phyloP scores from a whole-genome alignment of 2,888 invertebrate genomes.

The Drosophila pseudotakahashii region DNA sequence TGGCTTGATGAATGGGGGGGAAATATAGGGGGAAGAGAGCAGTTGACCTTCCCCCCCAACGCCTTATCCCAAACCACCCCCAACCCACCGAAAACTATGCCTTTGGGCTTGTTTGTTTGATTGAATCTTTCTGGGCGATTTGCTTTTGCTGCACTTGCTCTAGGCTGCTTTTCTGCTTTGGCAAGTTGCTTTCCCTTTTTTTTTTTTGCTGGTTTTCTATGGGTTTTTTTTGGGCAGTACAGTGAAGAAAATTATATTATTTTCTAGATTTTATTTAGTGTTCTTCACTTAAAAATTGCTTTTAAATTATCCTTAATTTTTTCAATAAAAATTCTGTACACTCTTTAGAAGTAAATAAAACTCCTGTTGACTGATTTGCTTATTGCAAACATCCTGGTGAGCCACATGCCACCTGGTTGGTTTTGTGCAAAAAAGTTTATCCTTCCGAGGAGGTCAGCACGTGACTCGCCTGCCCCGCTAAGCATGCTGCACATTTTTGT shows the following conservation, averaged over 20 bases:
- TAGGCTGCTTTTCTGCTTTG: constrained; percentile 11
- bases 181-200: constrained; percentile 13
- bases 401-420: constrained; percentile 46
- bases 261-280: too few relatives aligned
- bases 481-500: constrained; percentile 68
- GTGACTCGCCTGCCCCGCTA: constrained; percentile 67
- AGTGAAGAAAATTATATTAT: neutral
- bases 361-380: constrained; percentile 26
- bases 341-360: constrained; percentile 9
- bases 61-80: neutral
- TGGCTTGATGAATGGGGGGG: constrained; percentile 20
- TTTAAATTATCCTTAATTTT: neutral
- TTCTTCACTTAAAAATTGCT: too few relatives aligned
- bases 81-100: constrained; percentile 11
- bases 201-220: constrained; percentile 18
- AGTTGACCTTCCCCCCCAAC: constrained; percentile 30
- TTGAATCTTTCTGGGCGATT: constrained; percentile 57
- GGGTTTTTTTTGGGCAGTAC: neutral
- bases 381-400: constrained; percentile 51
- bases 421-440: constrained; percentile 31
- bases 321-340: neutral
- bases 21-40: too few relatives aligned
- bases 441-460: constrained; percentile 54
- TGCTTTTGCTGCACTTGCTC: constrained; percentile 43
- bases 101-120: constrained; percentile 45